Conservation (phyloP, 2,113 vertebrate species). For the Genyomyrus donnyi region DNA sequence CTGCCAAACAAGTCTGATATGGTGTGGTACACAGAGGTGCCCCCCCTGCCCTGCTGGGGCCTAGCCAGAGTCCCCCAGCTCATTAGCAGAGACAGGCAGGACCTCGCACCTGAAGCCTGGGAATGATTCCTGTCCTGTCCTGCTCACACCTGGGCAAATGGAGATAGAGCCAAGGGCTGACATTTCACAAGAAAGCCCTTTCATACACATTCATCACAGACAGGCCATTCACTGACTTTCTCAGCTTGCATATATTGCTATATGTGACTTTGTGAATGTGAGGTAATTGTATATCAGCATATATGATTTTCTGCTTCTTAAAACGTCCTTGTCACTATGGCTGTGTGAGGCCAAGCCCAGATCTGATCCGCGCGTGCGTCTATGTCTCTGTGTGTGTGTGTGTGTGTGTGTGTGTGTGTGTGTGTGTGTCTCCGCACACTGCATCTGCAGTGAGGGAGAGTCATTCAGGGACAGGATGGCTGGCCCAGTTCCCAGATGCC, state of each 20-base stretch:
- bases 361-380: background rate
- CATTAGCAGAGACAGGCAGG: background rate
- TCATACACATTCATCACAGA: background rate
- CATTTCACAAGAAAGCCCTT: background rate
- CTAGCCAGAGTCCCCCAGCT: background rate
- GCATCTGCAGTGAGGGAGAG: background rate
- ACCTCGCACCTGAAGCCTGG: background rate
- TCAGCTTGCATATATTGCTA: background rate
- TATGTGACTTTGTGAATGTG: background rate
- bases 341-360: background rate
- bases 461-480: conserved; percentile 11
- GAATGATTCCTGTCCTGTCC: background rate
- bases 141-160: background rate
- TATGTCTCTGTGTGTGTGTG: background rate
- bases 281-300: background rate
- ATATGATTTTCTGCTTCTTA: background rate
- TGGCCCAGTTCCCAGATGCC: background rate
- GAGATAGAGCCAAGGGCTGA: background rate
- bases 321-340: background rate
- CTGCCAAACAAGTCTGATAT: background rate
- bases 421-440: background rate
- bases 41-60: background rate
- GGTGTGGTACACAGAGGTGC: background rate
- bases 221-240: background rate
- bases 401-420: background rate